Conservation (phyloP, 1,140 invertebrate genomes). For the Scaptomyza montana region DNA sequence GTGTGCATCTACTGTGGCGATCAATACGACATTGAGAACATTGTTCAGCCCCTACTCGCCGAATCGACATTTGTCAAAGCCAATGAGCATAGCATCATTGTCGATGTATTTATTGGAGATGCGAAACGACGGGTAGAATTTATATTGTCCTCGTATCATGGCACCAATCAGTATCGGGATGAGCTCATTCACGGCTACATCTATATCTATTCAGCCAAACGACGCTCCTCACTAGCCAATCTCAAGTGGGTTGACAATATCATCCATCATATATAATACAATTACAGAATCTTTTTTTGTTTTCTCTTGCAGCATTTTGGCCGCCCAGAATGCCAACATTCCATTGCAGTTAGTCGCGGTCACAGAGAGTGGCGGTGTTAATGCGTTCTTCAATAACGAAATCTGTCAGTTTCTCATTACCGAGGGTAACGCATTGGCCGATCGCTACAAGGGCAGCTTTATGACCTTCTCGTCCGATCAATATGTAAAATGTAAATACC, state of each 20-base stretch:
- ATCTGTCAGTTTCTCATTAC: conserved; percentile 95
- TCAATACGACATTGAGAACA: conserved; percentile 95
- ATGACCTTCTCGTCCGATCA: conserved; percentile 87
- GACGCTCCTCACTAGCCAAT: conserved; percentile 96
- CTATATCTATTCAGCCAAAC: conserved; percentile 96
- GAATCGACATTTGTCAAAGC: conserved; percentile 95
- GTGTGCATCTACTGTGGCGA: conserved; percentile 99
- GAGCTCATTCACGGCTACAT: conserved; percentile 98
- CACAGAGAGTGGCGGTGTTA: conserved; percentile 93
- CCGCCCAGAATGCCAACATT: conserved; percentile 96
- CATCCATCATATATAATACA: neutral
- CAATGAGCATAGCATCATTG: conserved; percentile 93
- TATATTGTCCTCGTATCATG: conserved; percentile 97
- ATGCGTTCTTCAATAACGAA: conserved; percentile 95
- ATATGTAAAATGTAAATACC: conserved; percentile 73
- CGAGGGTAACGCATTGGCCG: conserved; percentile 96
- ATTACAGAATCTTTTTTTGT: neutral
- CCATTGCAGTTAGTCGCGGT: conserved; percentile 98
- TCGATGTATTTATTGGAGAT: conserved; percentile 95
- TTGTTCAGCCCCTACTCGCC: conserved; percentile 93
- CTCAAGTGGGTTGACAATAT: conserved; percentile 89
- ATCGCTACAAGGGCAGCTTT: conserved; percentile 95
- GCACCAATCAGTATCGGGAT: conserved; percentile 95
- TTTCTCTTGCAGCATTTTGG: conserved; percentile 90
- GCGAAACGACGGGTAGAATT: conserved; percentile 95